phyloP scores from a whole-genome alignment of 2,113 vertebrate species.

The Ciconia boyciana region DNA sequence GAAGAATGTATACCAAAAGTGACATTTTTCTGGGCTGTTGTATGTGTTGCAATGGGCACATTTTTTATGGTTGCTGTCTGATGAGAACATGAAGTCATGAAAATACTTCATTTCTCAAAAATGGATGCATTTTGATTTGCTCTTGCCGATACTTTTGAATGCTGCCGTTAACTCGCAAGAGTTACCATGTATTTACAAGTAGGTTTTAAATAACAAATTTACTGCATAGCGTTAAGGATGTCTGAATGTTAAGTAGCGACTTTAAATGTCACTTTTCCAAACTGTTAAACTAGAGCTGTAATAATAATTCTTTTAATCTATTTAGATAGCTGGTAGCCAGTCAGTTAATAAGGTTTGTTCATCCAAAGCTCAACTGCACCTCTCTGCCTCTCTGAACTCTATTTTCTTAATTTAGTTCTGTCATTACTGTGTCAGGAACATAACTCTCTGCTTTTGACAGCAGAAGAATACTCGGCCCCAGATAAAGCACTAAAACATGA shows the following conservation, averaged over 20 bases:
- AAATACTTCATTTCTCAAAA: not conserved
- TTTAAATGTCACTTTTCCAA: slow-evolving; percentile 16
- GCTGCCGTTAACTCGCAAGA: not conserved
- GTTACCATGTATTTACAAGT: not conserved
- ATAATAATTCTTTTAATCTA: slow-evolving; percentile 7
- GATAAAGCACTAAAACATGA: not conserved
- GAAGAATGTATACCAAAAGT: not conserved
- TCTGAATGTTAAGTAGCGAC: not conserved
- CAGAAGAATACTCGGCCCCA: not conserved
- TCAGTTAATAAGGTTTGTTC: not conserved
- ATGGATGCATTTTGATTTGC: not conserved
- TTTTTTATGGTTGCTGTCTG: not conserved
- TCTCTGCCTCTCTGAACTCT: not conserved
- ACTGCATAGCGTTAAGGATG: not conserved
- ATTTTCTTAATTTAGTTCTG: not conserved
- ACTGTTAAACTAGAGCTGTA: not conserved
- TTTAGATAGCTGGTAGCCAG: not conserved
- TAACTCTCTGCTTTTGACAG: slow-evolving; percentile 8
- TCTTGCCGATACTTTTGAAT: not conserved
- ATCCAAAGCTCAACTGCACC: not conserved
- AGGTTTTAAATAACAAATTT: not conserved
- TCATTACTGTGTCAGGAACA: not conserved
- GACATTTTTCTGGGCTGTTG: not conserved
- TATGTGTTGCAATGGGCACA: not conserved
- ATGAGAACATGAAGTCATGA: not conserved